A percentile compares a stretch with the other conserved stretches of the same genome.
Conservation (phyloP, 2,113 vertebrate genomes). For the Noctilio leporinus region DNA sequence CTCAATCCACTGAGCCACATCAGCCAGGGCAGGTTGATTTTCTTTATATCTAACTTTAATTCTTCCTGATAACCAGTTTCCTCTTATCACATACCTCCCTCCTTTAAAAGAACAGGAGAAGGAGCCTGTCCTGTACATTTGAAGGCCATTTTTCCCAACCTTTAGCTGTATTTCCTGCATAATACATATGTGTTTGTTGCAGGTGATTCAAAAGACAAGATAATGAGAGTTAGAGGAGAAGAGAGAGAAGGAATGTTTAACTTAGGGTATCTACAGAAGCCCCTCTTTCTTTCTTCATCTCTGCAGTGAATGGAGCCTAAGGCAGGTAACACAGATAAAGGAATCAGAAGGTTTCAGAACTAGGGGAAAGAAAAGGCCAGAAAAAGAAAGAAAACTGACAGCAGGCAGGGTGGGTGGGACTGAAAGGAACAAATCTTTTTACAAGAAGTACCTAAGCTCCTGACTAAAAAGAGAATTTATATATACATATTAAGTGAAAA, state of each 20-base stretch:
- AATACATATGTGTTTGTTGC: background rate
- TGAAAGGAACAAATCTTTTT: constrained; percentile 1
- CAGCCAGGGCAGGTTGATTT: too few species aligned
- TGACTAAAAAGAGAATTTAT: background rate
- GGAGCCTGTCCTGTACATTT: background rate
- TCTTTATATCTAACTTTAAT: constrained; percentile 9
- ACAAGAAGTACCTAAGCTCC: background rate
- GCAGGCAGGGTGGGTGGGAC: background rate
- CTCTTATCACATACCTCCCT: background rate
- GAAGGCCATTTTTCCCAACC: background rate
- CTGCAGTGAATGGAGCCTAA: background rate
- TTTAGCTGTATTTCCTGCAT: background rate
- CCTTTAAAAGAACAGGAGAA: background rate
- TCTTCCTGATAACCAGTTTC: constrained; percentile 19
- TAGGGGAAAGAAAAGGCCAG: background rate
- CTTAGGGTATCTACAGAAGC: background rate
- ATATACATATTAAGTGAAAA: constrained; percentile 6
- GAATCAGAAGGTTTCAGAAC: background rate
- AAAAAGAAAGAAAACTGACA: background rate
- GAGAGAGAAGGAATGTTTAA: background rate
- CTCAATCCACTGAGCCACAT: too few species aligned
- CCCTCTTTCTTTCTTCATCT: background rate
- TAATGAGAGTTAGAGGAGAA: background rate
- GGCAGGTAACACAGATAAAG: background rate
- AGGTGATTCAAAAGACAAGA: background rate